Conservation (phyloP, 2,797 vertebrate species). For the Furcifer pardalis region DNA sequence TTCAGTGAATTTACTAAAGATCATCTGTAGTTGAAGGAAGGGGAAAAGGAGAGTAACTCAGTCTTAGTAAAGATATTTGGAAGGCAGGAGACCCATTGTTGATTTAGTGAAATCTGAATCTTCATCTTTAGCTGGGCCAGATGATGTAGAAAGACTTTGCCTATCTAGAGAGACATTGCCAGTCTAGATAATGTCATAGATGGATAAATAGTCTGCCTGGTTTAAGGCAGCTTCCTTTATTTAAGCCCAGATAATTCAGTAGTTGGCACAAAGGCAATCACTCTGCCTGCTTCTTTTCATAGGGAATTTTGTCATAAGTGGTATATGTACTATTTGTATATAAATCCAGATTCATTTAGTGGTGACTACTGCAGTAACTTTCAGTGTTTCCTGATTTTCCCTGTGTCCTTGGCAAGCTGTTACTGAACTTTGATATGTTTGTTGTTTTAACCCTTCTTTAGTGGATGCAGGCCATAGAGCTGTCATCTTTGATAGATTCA, state of each 20-base stretch:
- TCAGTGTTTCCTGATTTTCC: background rate
- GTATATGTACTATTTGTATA: background rate
- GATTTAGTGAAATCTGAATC: background rate
- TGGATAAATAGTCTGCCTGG: background rate
- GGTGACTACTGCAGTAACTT: background rate
- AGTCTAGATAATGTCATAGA: too few species aligned
- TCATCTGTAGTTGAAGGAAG: background rate
- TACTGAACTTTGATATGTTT: background rate
- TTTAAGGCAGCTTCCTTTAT: too few species aligned
- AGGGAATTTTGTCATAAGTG: background rate
- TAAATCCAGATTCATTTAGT: background rate
- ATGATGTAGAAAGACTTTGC: background rate
- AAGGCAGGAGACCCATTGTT: background rate
- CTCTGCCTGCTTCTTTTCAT: background rate
- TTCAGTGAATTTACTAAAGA: background rate
- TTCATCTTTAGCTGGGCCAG: background rate
- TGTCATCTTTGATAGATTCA: conserved; percentile 95
- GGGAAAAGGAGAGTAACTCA: background rate
- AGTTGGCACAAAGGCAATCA: background rate
- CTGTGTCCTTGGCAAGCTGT: background rate
- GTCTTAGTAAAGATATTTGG: background rate
- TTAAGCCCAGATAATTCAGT: background rate
- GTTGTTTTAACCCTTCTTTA: conserved; percentile 55
- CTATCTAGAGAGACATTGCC: background rate
- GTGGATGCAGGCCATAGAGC: conserved; percentile 95